These are phyloP conservation scores for Cherax destructor DNA, from an alignment of 1,140 invertebrate genomes.

Conservation along the genomic window DNA sequence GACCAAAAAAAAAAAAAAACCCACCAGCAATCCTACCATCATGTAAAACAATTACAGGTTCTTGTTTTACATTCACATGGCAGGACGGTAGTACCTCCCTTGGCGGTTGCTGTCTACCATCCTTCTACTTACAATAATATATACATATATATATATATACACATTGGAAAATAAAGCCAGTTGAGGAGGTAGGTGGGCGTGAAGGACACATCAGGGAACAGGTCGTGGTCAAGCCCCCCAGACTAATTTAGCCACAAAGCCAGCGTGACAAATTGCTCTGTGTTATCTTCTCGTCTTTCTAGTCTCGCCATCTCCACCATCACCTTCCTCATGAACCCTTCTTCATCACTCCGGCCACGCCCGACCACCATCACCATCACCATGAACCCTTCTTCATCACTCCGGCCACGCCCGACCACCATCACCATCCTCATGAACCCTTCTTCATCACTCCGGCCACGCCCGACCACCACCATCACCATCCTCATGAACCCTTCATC, in stretches of 20 bases:
- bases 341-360: not conserved
- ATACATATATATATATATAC: too few species aligned
- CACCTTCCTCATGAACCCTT: not conserved
- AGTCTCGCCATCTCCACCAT: not conserved
- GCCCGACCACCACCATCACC: not conserved
- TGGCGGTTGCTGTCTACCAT: too few species aligned
- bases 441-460: too few species aligned
- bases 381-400: not conserved
- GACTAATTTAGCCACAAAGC: not conserved
- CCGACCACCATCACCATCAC: not conserved
- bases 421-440: not conserved
- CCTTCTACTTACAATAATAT: too few species aligned
- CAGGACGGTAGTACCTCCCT: too few species aligned
- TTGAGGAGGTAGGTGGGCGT: too few species aligned
- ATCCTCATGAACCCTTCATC: not conserved
- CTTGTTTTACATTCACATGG: too few species aligned
- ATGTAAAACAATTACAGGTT: too few species aligned
- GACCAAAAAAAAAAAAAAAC: too few species aligned
- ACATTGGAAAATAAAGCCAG: too few species aligned
- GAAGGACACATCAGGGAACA: too few species aligned
- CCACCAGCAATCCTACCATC: too few species aligned
- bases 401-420: not conserved
- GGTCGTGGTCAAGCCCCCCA: not conserved
- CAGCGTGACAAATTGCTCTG: not conserved
- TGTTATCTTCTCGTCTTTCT: not conserved